Evolutionary conservation across 1,140 invertebrate species (phyloP).

Genomic region (Limonius californicus): DNA sequence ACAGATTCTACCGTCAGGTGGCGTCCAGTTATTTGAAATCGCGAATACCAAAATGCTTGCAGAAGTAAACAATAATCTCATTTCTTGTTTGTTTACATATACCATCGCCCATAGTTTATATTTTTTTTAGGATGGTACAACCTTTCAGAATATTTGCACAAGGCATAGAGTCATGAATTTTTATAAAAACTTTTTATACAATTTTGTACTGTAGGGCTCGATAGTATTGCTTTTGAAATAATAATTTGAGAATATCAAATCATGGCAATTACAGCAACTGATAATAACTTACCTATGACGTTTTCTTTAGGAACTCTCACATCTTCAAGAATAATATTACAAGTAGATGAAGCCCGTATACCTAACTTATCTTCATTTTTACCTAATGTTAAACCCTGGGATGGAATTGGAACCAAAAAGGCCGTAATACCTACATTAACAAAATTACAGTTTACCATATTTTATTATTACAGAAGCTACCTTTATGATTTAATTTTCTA

Average conservation of each 20-base stretch:
- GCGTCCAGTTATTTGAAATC: no score
- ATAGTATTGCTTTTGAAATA: not conserved
- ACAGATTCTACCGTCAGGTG: no score
- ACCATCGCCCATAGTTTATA: no score
- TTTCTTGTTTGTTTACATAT: no score
- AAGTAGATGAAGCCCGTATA: conserved; percentile 71
- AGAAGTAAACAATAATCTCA: no score
- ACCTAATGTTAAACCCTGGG: conserved; percentile 53
- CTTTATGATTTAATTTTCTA: conserved; percentile 66
- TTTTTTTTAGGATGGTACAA: no score
- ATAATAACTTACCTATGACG: conserved; percentile 51
- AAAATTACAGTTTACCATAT: not conserved
- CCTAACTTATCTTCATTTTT: conserved; percentile 71
- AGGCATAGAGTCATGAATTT: no score
- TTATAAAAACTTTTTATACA: no score
- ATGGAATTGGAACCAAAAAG: conserved; percentile 43
- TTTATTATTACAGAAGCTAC: conserved; percentile 37
- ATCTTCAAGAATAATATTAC: conserved; percentile 70
- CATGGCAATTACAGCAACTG: not conserved
- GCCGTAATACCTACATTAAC: conserved; percentile 38
- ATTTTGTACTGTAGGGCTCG: no score
- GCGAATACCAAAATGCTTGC: no score
- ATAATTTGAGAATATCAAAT: no score
- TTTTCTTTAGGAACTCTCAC: conserved; percentile 62
- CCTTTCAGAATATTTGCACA: no score